phyloP scores from a whole-genome alignment of 2,888 invertebrate species.

The Antheraea yamamai region DNA sequence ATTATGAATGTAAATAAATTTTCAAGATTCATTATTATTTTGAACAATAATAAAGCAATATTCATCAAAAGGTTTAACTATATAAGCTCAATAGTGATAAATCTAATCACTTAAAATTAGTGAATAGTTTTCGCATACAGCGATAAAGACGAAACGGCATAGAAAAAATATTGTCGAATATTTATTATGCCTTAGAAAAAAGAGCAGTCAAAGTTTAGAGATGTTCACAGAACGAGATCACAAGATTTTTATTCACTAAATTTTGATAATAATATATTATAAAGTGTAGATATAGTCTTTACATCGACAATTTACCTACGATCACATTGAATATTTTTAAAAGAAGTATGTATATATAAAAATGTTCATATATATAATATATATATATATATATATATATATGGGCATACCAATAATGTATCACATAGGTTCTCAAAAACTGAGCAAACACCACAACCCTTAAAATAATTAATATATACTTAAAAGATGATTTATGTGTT shows the following conservation, averaged over 20 bases:
- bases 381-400: constrained; percentile 32
- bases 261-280: constrained; percentile 44
- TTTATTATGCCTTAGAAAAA: constrained; percentile 50
- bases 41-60: neutral
- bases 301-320: neutral
- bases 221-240: constrained; percentile 58
- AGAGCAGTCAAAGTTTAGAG: constrained; percentile 54
- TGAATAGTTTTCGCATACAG: constrained; percentile 36
- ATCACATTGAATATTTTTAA: constrained; percentile 3
- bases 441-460: constrained; percentile 69
- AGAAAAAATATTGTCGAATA: constrained; percentile 64
- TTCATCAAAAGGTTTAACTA: neutral
- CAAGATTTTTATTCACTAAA: constrained; percentile 54
- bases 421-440: constrained; percentile 44
- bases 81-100: constrained; percentile 48
- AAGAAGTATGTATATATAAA: constrained; percentile 7
- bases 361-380: constrained; percentile 26
- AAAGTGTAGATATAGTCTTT: constrained; percentile 36
- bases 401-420: constrained; percentile 42
- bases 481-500: neutral
- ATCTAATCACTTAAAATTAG: constrained; percentile 41
- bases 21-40: neutral
- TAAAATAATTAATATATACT: constrained; percentile 36
- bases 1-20: neutral
- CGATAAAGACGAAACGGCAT: constrained; percentile 49